Percentiles rank a stretch among this genome's conserved stretches.
phyloP scores from a whole-genome alignment of 37 sponge, comb jelly and placozoan genomes.

The Petrosia ficiformis region DNA sequence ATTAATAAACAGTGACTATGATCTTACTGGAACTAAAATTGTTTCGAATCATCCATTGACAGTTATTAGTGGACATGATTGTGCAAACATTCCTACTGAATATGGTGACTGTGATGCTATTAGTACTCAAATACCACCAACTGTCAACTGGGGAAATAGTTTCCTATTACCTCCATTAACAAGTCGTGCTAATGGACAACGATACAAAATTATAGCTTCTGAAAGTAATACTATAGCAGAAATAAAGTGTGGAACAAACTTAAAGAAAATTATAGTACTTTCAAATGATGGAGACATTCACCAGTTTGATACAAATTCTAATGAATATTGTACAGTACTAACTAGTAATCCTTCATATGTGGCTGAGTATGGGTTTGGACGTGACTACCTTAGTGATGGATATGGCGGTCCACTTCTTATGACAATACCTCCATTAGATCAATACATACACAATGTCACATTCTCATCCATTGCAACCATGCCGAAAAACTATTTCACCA shows the following conservation, averaged over 20 bases:
- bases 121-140: background rate
- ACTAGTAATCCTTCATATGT: no score
- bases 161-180: background rate
- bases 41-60: background rate
- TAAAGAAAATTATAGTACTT: background rate
- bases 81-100: background rate
- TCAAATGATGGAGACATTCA: background rate
- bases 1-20: background rate
- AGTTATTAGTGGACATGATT: background rate
- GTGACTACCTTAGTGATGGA: no score
- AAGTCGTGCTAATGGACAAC: background rate
- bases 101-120: background rate
- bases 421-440: no score
- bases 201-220: background rate
- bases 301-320: no score
- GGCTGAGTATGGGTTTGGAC: no score
- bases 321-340: no score
- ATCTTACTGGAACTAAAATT: background rate
- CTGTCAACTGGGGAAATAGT: background rate
- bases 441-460: no score
- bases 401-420: no score
- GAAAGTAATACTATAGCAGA: background rate
- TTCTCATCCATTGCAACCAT: no score
- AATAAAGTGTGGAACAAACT: background rate
- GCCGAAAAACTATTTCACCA: no score